A percentile compares a stretch with the other conserved stretches of the same genome.
Conservation (phyloP, 2,113 vertebrate genomes). For the Synchiropus splendidus region DNA sequence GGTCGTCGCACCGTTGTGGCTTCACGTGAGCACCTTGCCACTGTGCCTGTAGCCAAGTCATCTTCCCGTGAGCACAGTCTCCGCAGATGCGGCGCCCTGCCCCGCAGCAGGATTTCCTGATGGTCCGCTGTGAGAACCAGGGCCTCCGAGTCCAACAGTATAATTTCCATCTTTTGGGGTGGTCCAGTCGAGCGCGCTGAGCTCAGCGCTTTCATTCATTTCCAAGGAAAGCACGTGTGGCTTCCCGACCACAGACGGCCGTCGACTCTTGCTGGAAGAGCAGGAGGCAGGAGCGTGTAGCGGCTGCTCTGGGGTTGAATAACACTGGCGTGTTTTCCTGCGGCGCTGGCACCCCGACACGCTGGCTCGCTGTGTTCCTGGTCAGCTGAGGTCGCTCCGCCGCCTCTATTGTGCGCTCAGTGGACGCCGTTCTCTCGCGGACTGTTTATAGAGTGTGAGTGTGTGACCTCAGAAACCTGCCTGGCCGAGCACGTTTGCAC, state of each 20-base stretch:
- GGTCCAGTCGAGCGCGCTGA: slow-evolving; percentile 30
- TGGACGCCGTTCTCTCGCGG: slow-evolving; percentile 23
- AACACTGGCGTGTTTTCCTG: slow-evolving; percentile 44
- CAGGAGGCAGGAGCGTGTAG: slow-evolving; percentile 20
- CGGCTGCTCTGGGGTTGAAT: slow-evolving; percentile 25
- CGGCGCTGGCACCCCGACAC: slow-evolving; percentile 14
- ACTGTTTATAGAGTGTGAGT: not conserved
- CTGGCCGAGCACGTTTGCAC: not conserved
- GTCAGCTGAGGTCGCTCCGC: slow-evolving; percentile 32
- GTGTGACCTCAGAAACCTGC: slow-evolving; percentile 42
- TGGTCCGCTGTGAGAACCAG: no score
- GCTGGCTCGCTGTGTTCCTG: slow-evolving; percentile 40
- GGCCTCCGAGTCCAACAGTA: no score
- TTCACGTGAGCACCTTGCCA: no score
- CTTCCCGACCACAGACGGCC: slow-evolving; percentile 46
- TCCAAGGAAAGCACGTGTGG: slow-evolving; percentile 50
- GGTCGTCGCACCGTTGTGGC: no score
- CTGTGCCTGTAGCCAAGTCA: no score
- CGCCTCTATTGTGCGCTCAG: slow-evolving; percentile 34
- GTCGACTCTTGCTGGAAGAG: slow-evolving; percentile 31
- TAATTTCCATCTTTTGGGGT: slow-evolving; percentile 24
- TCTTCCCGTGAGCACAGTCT: not conserved
- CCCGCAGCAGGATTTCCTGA: not conserved
- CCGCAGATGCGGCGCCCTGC: slow-evolving; percentile 19
- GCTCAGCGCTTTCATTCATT: slow-evolving; percentile 44